Evolutionary conservation across 1,140 invertebrate genomes (phyloP), one percentile per base, ranked within the genome.

Genomic region (Venustaconcha ellipsiformis): DNA sequence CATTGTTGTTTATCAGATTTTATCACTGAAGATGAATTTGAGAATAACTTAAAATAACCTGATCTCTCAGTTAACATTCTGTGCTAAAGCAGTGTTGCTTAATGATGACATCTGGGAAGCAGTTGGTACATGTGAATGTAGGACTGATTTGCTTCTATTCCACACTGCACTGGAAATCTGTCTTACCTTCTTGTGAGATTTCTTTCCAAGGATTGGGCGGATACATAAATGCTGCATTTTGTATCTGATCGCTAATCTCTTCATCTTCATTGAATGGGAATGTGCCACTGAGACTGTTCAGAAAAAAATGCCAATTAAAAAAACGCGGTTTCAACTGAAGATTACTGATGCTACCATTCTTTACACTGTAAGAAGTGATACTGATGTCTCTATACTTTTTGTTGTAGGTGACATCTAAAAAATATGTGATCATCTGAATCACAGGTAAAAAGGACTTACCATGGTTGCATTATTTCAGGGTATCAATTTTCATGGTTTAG

Each of bases 221-320:
- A 92, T 99, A 99, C 98, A 99, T 99, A 88, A 99, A 99, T 65
- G 96, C 97, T 58, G 98, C 98, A 92, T 99, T 99, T 91, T 99
- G 96, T 81, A 99, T 99, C 91, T 99, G 98, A 90, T 99, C 97
- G 90, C 97, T 96, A 78, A 99, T 99, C 90, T 99, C 98, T 92
- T 99, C 98, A 91, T 99, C 98, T 91, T 99, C 98, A 89, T 99
- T 99, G 90, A 99, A 99, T 57, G 98, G 98, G 92, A 99, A 99
- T 0, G 98, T 99, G 72, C 98, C 98, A 85, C 96, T 97, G 57
- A 99, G 91, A 81, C 96, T 98, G 23, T 95, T 83, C 80, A 74
- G 30, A 73, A 63, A 18, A 62, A 37, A 65, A 48, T 30, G 55
- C 37, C 37, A 4, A 4, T 37, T 37, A 37, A 37, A 37, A n/a